Percentiles rank a stretch among this genome's conserved stretches.
Conservation (phyloP, 2,113 vertebrate species). For the Chauna torquata region DNA sequence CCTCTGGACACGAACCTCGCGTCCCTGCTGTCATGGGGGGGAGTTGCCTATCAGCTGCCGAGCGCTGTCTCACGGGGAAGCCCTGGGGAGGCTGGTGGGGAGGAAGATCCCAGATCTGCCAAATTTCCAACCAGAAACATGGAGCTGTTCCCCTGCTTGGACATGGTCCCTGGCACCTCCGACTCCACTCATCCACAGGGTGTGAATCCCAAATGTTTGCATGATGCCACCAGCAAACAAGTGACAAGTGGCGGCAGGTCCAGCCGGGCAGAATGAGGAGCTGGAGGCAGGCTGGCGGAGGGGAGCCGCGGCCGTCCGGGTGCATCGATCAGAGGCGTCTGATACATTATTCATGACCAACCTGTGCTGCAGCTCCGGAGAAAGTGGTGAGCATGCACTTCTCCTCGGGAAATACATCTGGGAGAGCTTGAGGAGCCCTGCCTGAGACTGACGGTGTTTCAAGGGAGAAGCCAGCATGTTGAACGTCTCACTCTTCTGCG, state of each 20-base stretch:
- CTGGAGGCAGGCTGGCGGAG: not conserved
- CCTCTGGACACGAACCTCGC: not conserved
- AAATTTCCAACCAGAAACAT: not conserved
- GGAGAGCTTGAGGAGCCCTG: not conserved
- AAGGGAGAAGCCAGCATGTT: not conserved
- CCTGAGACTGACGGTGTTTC: not conserved
- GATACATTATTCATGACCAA: slow-evolving; percentile 47
- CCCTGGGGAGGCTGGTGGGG: not conserved
- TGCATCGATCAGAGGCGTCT: not conserved
- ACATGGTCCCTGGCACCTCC: rapidly evolving
- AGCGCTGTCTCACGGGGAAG: not conserved
- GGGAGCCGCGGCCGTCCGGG: rapidly evolving
- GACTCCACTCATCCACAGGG: not conserved
- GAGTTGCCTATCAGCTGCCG: not conserved
- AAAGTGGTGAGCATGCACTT: not conserved
- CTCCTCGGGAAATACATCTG: not conserved
- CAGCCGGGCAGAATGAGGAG: not conserved
- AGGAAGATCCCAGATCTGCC: not conserved
- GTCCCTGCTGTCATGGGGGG: not conserved
- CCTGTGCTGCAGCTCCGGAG: slow-evolving; percentile 17
- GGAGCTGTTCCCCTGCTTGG: not conserved
- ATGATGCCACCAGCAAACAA: not conserved
- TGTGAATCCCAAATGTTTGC: not conserved
- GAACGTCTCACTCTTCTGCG: not conserved
- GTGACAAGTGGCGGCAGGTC: rapidly evolving